Evolutionary conservation across 2,888 invertebrate species (phyloP), one percentile per base, ranked within the genome.

Genomic region (Philaethria dido): DNA sequence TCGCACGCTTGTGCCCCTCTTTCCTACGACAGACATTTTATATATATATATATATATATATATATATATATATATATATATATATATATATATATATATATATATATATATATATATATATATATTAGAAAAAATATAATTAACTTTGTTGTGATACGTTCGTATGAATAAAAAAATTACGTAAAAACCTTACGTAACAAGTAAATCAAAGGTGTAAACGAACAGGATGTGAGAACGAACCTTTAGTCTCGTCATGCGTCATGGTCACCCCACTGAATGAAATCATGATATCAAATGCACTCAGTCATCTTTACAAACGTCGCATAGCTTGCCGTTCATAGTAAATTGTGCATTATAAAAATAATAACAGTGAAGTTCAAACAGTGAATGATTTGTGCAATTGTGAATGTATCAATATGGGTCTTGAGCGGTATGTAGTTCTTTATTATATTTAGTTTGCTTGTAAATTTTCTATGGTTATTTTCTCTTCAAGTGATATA

Each of bases 241-340:
- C n/a, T 44, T 44, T 44, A 44, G 6, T 5, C n/a, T n/a, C n/a
- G 42, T 16, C 42, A 44, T 16, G 42, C 42, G 13, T 44, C 42
- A 44, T 44, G 42, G 42, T 44, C 42, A 44, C 42, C 42, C 42
- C 42, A 44, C 42, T 44, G n/a, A 44, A 44, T 44, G 16, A 44
- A 44, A 11, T 44, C 42, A 16, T 44, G 42, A 44, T 44, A 44
- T 44, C 16, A 5, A 44, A 44, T 44, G 42, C 42, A 16, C 4
- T 44, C 42, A 44, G 42, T 44, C 39, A 39, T 39, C 42, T 5
- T 44, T 6, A 5, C 42, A 4, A 44, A 11, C 42, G 42, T 16
- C 5, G 3, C n/a, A 16, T 44, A 16, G 42, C 42, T 16, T 16
- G 42, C 16, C 42, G 42, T 44, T 16, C 16, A 16, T 44, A 44